phyloP scores from a whole-genome alignment of 1,140 invertebrate species.

The Rhizoglyphus robini region DNA sequence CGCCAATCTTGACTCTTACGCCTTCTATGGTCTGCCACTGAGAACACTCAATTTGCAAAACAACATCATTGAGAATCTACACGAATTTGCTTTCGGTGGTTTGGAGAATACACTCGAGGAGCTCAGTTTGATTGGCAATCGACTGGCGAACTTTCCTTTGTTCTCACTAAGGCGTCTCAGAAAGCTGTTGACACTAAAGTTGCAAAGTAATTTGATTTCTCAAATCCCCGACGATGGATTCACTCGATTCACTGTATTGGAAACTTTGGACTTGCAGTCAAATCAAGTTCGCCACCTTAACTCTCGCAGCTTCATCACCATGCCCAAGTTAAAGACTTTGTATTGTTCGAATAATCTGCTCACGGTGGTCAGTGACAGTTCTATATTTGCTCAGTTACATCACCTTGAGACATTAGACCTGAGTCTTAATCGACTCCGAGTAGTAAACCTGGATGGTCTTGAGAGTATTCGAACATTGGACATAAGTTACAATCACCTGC shows the following conservation, averaged over 20 bases:
- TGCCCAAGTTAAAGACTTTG: slow-evolving; percentile 58
- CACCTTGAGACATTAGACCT: slow-evolving; percentile 68
- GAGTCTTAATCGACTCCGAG: slow-evolving; percentile 62
- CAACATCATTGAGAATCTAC: slow-evolving; percentile 51
- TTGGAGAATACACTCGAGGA: slow-evolving; percentile 62
- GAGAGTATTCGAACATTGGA: slow-evolving; percentile 61
- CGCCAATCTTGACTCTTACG: slow-evolving; percentile 62
- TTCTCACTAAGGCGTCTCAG: slow-evolving; percentile 56
- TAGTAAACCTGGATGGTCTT: slow-evolving; percentile 52
- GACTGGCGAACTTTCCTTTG: slow-evolving; percentile 63
- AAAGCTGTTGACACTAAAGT: slow-evolving; percentile 51
- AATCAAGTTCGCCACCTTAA: slow-evolving; percentile 62
- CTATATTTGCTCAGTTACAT: slow-evolving; percentile 54
- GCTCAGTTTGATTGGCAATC: slow-evolving; percentile 71
- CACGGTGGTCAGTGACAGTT: slow-evolving; percentile 50
- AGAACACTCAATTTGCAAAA: slow-evolving; percentile 68
- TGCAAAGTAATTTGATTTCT: slow-evolving; percentile 68
- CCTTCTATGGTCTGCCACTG: slow-evolving; percentile 65
- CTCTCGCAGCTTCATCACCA: slow-evolving; percentile 58
- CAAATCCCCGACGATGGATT: slow-evolving; percentile 54
- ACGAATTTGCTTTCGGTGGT: slow-evolving; percentile 67
- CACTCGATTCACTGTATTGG: slow-evolving; percentile 50
- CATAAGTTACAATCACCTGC: slow-evolving; percentile 71
- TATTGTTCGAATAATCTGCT: slow-evolving; percentile 71
- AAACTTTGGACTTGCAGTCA: slow-evolving; percentile 66